Evolutionary conservation across 2,888 invertebrate genomes (phyloP).

Genomic region (Apantesis nais): DNA sequence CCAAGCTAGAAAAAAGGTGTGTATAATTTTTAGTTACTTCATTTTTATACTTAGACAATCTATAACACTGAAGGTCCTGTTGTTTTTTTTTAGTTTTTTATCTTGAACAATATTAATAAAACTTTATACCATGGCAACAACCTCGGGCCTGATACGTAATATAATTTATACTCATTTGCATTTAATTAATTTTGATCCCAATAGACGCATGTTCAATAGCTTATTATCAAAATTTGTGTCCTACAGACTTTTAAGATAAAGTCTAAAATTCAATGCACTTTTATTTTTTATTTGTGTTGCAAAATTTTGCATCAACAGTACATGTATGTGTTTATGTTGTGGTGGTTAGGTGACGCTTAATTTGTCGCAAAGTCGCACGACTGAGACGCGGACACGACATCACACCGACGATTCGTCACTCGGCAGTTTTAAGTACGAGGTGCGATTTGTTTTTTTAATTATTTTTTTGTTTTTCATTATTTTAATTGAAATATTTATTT

Average conservation of each 20-base stretch:
- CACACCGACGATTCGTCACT: slow-evolving; percentile 90
- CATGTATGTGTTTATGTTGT: slow-evolving; percentile 42
- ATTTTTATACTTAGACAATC: no score
- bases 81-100: no score
- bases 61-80: no score
- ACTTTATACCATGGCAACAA: no score
- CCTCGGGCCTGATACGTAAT: no score
- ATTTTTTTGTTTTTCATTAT: slow-evolving; percentile 35
- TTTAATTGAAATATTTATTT: not conserved
- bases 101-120: no score
- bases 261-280: not conserved
- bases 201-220: not conserved
- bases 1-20: no score
- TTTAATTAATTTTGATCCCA: not conserved
- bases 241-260: not conserved
- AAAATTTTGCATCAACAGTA: slow-evolving; percentile 30
- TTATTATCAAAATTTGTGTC: not conserved
- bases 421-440: slow-evolving; percentile 89
- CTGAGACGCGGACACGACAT: slow-evolving; percentile 84
- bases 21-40: no score
- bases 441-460: slow-evolving; percentile 77
- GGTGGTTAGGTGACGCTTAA: slow-evolving; percentile 73
- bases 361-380: slow-evolving; percentile 63
- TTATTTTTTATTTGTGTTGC: slow-evolving; percentile 34
- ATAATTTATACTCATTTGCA: no score